Base-by-base conservation (phyloP, 2,888 invertebrate species). In the Oeneis ivallda region DNA sequence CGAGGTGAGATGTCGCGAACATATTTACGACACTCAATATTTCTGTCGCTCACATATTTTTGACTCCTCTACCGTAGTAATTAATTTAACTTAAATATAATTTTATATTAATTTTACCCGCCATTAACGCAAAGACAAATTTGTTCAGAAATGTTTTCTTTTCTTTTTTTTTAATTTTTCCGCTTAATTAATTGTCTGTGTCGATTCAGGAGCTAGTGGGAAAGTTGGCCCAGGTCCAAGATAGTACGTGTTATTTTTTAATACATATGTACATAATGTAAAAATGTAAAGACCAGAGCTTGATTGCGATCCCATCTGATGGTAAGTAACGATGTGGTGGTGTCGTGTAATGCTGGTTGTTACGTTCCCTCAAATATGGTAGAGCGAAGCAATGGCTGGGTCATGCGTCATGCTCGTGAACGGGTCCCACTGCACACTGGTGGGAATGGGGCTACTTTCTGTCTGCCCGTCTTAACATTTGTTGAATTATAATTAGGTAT, bases 21-120 rank as follows among this genome's bases (percentile, higher is more conserved):
- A 70, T 79, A 80, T 86, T 84, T 84, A 85, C 64, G 76, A 74
- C 71, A 74, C 73, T 47, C 26, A 47, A 76, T 78, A 78, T 73
- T 74, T 73, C 74, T 74, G 66, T 64, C 61, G 60, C 39, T 19
- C 50, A 50, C 11, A 41, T 66, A 70, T 70, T 66, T 70, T 70
- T 45, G 68, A 64, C 67, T 37, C 37, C 7, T 7, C 60, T 32
- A 50, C 34, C 49, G 49, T 37, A 8, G 50, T 9, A 39, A 41
- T 37, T 19, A 52, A 50, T 41, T 61, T 59, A 59, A 37, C 47
- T 26, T 47, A 7, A 52, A 13, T 52, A 61, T 63, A 11, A 6
- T 50, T 26, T 50, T 26, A 50, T 50, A 50, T 50, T 50, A 50
- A 50, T 50, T 70, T 69, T 71, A 59, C 67, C 69, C 66, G 68